phyloP scores from a whole-genome alignment of 23 tunicate genomes.

The Trididemnum miniatum region DNA sequence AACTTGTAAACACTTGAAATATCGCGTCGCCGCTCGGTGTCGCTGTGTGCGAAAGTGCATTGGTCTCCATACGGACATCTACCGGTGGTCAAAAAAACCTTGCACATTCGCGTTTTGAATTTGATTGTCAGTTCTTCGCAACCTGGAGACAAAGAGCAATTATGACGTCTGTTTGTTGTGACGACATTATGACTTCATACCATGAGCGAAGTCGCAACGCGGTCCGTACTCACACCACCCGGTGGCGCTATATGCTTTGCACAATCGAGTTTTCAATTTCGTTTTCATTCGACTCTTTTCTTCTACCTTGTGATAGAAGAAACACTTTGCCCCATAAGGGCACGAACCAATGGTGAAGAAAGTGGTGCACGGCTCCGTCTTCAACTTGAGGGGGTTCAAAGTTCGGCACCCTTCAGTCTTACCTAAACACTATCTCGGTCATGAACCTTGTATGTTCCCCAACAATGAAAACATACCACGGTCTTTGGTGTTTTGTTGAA shows the following conservation, averaged over 20 bases:
- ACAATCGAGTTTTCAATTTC: slow-evolving; percentile 79
- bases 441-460: too few relatives aligned
- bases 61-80: slow-evolving; percentile 89
- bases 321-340: slow-evolving; percentile 73
- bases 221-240: slow-evolving; percentile 73
- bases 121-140: slow-evolving; percentile 64
- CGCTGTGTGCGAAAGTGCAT: slow-evolving; percentile 86
- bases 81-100: slow-evolving; percentile 71
- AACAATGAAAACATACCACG: too few relatives aligned
- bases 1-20: slow-evolving; percentile 78
- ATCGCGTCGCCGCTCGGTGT: slow-evolving; percentile 60
- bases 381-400: slow-evolving; percentile 24
- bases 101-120: slow-evolving; percentile 79
- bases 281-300: slow-evolving; percentile 28
- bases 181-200: slow-evolving; percentile 26
- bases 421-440: too few relatives aligned
- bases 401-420: too few relatives aligned
- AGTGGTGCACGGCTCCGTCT: slow-evolving; percentile 66
- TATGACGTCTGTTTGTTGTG: neutral
- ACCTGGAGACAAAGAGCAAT: slow-evolving; percentile 31
- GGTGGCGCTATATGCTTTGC: slow-evolving; percentile 58
- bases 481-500: too few relatives aligned
- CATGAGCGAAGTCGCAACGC: slow-evolving; percentile 92
- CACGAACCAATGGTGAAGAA: slow-evolving; percentile 73
- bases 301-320: slow-evolving; percentile 57